Base-by-base conservation (phyloP, 2,888 invertebrate species). In the Cremastinae sp. region DNA sequence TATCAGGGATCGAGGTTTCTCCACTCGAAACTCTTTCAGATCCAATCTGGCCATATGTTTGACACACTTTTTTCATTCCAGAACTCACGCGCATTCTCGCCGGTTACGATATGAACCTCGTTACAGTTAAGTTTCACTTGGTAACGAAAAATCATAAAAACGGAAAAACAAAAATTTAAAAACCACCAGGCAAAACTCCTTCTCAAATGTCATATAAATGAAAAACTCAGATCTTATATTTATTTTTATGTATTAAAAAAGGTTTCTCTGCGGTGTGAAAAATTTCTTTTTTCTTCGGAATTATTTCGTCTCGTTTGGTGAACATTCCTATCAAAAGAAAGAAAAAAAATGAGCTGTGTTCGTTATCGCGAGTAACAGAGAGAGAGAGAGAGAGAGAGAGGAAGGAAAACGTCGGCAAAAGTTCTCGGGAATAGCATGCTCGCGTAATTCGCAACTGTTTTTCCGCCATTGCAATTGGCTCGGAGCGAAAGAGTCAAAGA, bases 391-490 rank as follows among this genome's bases (percentile, higher is more conserved):
- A 22, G 41, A 20, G 45, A 10, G 35, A 16, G 9, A 47, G n/a
- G n/a, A 22, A 20, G 12, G 10, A 37, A 9, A 45, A 49, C 8
- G 61, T 51, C 43, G 69, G 53, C 49, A 55, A 62, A 70, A 66
- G 73, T 74, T 78, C 78, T 28, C 28, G 28, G 28, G 80, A 73
- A 81, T 80, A 79, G 80, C 81, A 39, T 68, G 58, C 61, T 81
- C 83, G 80, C 82, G 85, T 85, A 84, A 85, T 84, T 82, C 78
- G 70, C 81, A 78, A 73, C 64, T 65, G 82, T 85, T 85, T 84
- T 85, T 85, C 83, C 83, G 47, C 18, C 79, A 73, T 78, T 78
- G 80, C 80, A 81, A 82, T 81, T 81, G 82, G 72, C 69, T 70
- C 45, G 45, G 59, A 64, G 72, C 69, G 65, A 61, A 55, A 49